Evolutionary conservation across 2,113 vertebrate genomes (phyloP), one percentile per base, ranked within the genome.

Genomic region (Zosterops pallidus): DNA sequence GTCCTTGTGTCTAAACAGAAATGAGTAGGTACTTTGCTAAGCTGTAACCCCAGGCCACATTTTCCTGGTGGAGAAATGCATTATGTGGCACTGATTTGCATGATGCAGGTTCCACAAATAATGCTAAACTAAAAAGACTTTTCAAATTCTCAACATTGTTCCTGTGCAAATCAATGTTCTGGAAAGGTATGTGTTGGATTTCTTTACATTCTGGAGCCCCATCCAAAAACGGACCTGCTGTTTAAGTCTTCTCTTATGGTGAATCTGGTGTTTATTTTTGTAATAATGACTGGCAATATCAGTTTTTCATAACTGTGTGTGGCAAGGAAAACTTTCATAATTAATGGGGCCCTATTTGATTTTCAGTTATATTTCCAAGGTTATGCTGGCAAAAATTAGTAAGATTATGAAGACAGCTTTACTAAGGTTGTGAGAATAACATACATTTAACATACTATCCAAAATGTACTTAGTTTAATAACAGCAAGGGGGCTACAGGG

Each of bases 401-500:
- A 37, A 80, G 56, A 44, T 60, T 69, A 72, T 39, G 64, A 77
- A 67, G 53, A 26, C 7, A 53, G 25, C 10, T 56, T 50, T 52
- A 74, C 42, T 72, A 52, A 62, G 7, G 12, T 68, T 56, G 37
- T 62, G 60, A 57, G 20, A 49, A 47, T n/a, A 75, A 42, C 26
- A 17, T 50, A 19, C 14, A 55, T 85, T 35, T 33, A 85, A 60
- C 28, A 44, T 23, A 55, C 29, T 44, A 71, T 31, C 13, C 21
- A 85, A 81, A 76, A 44, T 35, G 1, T 26, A 18, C 5, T 47
- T 75, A 21, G 8, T 31, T 65, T 65, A 22, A 67, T 65, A 55
- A 25, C 24, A 60, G 33, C 0, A 0, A 16, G 6, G 26, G 3
- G 22, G 7, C 26, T 59, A 22, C 6, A 31, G 46, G 22, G 53